phyloP scores from a whole-genome alignment of 2,888 invertebrate genomes.

The Andrena marginata region DNA sequence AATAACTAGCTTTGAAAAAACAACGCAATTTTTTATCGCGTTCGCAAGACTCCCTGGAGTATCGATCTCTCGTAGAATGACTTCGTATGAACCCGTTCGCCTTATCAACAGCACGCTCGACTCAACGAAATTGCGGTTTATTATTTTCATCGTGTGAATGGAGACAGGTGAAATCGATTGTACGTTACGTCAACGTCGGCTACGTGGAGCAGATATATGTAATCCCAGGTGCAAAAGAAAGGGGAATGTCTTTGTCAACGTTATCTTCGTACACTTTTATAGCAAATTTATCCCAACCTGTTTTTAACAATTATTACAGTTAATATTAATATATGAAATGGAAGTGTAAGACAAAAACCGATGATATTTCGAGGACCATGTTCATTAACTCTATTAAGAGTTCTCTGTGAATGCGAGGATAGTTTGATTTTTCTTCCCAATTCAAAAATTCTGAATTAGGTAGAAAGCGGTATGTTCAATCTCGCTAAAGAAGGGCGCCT shows the following conservation, averaged over 20 bases:
- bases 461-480: too few species aligned
- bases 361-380: too few species aligned
- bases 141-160: slow-evolving; percentile 50
- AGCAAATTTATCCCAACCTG: not conserved
- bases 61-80: slow-evolving; percentile 11
- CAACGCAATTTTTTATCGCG: slow-evolving; percentile 11
- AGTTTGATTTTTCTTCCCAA: too few species aligned
- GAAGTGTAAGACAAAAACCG: too few species aligned
- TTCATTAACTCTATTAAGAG: too few species aligned
- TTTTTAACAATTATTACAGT: not conserved
- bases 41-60: not conserved
- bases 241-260: not conserved
- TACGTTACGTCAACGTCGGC: slow-evolving; percentile 27
- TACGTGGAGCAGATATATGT: slow-evolving; percentile 22
- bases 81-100: not conserved
- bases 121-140: slow-evolving; percentile 41
- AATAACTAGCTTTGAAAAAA: not conserved
- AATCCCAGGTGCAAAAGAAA: slow-evolving; percentile 9
- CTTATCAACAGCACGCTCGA: slow-evolving; percentile 24
- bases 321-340: too few species aligned
- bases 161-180: slow-evolving; percentile 54
- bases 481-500: too few species aligned
- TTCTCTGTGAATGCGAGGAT: too few species aligned
- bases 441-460: too few species aligned
- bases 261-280: not conserved